A percentile compares a stretch with the other conserved stretches of the same genome.
phyloP scores from a whole-genome alignment of 2,888 invertebrate species.

The Drosophila borborema region DNA sequence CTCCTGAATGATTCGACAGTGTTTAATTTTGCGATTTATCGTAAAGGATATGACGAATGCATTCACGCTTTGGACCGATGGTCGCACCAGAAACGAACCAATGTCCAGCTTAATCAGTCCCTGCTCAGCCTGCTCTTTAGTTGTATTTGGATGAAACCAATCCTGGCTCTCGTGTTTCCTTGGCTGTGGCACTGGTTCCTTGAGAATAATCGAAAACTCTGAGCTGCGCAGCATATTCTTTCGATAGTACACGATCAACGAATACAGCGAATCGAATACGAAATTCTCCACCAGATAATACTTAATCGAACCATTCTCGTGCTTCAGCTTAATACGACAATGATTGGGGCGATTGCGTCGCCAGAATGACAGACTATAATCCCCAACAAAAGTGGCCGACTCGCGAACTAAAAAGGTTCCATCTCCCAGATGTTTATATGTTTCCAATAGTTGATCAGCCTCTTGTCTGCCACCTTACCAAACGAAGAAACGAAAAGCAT shows the following conservation, averaged over 20 bases:
- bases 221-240: constrained; percentile 94
- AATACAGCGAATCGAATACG: constrained; percentile 96
- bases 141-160: constrained; percentile 95
- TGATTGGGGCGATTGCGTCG: constrained; percentile 95
- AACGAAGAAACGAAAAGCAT: not conserved
- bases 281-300: constrained; percentile 95
- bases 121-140: constrained; percentile 94
- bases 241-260: constrained; percentile 95
- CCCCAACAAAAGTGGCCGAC: constrained; percentile 98
- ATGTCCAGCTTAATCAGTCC: constrained; percentile 93
- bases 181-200: constrained; percentile 97
- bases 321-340: constrained; percentile 95
- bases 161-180: constrained; percentile 96
- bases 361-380: constrained; percentile 98
- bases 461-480: constrained; percentile 89
- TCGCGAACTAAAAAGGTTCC: constrained; percentile 97
- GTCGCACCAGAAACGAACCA: constrained; percentile 97
- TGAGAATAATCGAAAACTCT: constrained; percentile 94
- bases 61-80: constrained; percentile 93
- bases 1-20: constrained; percentile 97
- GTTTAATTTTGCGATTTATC: constrained; percentile 96
- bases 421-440: constrained; percentile 93
- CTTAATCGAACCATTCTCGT: constrained; percentile 94
- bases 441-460: constrained; percentile 89
- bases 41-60: constrained; percentile 98